Percentiles rank a stretch among this genome's conserved stretches.
Evolutionary conservation across 2,797 vertebrate genomes (phyloP).

Genomic region (Dendrocincla tyrannina): DNA sequence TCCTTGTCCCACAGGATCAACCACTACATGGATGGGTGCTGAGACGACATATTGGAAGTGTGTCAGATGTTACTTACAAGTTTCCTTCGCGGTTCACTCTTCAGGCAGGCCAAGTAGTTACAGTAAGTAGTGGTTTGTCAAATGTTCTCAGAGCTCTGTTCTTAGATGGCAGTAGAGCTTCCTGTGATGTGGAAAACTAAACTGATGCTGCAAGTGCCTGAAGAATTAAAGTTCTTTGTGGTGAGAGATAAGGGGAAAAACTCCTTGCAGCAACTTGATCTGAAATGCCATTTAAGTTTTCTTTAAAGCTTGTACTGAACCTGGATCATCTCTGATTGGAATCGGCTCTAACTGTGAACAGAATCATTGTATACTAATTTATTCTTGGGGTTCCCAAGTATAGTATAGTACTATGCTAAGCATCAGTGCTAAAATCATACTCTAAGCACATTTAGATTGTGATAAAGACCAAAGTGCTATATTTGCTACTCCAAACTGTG

Average conservation of each 20-base stretch:
- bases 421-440: background rate
- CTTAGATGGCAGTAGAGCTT: background rate
- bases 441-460: background rate
- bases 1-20: constrained; percentile 77
- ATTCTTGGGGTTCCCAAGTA: background rate
- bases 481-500: background rate
- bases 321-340: background rate
- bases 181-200: background rate
- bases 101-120: constrained; percentile 79
- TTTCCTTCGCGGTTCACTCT: constrained; percentile 79
- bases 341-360: background rate
- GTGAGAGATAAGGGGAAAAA: background rate
- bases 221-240: background rate
- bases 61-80: constrained; percentile 78
- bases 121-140: constrained; percentile 74
- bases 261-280: background rate
- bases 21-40: constrained; percentile 80
- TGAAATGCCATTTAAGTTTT: background rate
- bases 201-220: background rate
- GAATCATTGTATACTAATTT: background rate
- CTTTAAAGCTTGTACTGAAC: background rate
- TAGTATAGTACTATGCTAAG: background rate
- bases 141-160: background rate
- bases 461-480: background rate
- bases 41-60: constrained; percentile 64